These are phyloP conservation scores for Proales similis DNA, from an alignment of 1,140 invertebrate species.

Conservation along the genomic window DNA sequence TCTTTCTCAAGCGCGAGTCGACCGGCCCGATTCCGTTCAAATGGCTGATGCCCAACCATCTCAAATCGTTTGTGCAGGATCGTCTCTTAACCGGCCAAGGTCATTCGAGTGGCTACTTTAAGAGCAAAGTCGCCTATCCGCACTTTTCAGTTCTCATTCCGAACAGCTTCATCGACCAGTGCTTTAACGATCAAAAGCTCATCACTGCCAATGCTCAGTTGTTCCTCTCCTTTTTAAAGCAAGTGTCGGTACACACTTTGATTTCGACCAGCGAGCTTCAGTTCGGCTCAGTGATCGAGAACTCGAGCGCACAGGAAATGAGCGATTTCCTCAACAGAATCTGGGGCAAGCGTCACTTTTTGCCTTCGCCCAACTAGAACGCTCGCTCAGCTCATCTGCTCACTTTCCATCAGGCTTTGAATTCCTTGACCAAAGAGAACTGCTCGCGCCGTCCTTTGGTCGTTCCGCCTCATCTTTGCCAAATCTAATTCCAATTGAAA, in stretches of 20 bases:
- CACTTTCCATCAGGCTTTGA: too few relatives aligned
- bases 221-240: constrained; percentile 11
- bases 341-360: constrained; percentile 32
- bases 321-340: constrained; percentile 6
- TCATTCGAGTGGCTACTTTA: not conserved
- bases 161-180: not conserved
- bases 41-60: constrained; percentile 11
- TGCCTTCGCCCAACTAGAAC: too few relatives aligned
- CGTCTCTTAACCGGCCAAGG: not conserved
- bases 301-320: not conserved
- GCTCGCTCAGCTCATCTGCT: too few relatives aligned
- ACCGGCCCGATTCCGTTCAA: not conserved
- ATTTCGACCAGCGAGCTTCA: constrained; percentile 2
- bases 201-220: constrained; percentile 3
- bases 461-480: too few relatives aligned
- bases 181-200: not conserved
- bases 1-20: constrained; percentile 17
- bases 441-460: too few relatives aligned
- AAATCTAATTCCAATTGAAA: too few relatives aligned
- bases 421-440: too few relatives aligned
- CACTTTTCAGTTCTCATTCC: not conserved
- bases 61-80: not conserved
- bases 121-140: not conserved
- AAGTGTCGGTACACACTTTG: constrained; percentile 27
- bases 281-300: constrained; percentile 1